Percentiles rank a stretch among this genome's conserved stretches.
Evolutionary conservation across 2,113 vertebrate genomes (phyloP).

Genomic region (Alligator sinensis): DNA sequence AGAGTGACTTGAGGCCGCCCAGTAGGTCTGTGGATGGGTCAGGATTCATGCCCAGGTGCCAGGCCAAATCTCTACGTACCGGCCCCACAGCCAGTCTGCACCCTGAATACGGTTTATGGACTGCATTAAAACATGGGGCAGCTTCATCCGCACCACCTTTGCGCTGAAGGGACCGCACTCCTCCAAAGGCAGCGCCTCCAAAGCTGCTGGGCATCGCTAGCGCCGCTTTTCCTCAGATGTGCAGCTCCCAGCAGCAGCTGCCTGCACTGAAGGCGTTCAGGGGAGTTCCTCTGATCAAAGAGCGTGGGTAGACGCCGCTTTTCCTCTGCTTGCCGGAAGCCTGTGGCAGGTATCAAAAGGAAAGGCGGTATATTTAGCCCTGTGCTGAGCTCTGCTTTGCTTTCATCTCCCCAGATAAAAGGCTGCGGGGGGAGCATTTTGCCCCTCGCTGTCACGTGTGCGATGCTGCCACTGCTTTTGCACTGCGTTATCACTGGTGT

Average conservation of each 20-base stretch:
- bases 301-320: background rate
- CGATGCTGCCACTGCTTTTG: accelerated
- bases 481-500: background rate
- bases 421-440: background rate
- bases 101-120: background rate
- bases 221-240: background rate
- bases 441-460: accelerated
- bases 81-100: background rate
- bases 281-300: background rate
- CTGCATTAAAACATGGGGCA: background rate
- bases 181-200: too few species aligned
- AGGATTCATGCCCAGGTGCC: too few species aligned
- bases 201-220: background rate
- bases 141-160: accelerated
- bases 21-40: too few species aligned
- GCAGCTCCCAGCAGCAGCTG: background rate
- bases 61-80: too few species aligned
- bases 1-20: background rate
- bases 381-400: background rate
- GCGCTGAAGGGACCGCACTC: background rate
- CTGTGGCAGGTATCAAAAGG: background rate
- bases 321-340: background rate
- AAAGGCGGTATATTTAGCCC: background rate
- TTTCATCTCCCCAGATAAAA: background rate
- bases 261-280: background rate